phyloP scores from a whole-genome alignment of 2,797 vertebrate genomes.

The Parotocinclus haroldoi region DNA sequence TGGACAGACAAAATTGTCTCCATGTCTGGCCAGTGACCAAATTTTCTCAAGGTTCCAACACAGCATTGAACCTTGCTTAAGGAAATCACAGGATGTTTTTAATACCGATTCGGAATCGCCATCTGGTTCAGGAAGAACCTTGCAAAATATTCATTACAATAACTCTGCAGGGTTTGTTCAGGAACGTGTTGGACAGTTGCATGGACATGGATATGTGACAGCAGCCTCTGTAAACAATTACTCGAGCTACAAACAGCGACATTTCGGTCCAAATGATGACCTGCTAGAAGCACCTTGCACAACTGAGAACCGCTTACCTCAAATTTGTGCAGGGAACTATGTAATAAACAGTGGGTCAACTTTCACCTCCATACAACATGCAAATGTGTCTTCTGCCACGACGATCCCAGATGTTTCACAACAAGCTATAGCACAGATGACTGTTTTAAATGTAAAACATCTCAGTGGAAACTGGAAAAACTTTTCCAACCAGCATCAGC shows the following conservation, averaged over 20 bases:
- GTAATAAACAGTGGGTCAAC: neutral
- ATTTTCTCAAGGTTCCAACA: constrained; percentile 13
- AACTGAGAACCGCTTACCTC: neutral
- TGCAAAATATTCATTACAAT: too few species aligned
- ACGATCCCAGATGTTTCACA: neutral
- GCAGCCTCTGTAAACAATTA: neutral
- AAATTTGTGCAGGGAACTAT: neutral
- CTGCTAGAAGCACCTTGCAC: neutral
- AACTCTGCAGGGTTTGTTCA: neutral
- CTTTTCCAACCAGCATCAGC: neutral
- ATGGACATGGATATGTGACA: neutral
- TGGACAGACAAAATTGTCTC: neutral
- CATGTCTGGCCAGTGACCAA: neutral
- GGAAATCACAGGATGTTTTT: too few species aligned
- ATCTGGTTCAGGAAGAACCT: too few species aligned
- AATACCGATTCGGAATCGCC: too few species aligned
- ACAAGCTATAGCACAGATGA: neutral
- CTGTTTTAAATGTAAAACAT: neutral
- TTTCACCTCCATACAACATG: neutral
- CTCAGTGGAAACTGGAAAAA: neutral
- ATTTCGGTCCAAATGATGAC: neutral
- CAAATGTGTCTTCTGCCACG: neutral
- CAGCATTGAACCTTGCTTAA: neutral
- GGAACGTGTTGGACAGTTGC: neutral
- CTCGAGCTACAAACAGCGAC: neutral